These are phyloP conservation scores for Oxyteleia sp. DNA, from an alignment of 2,888 invertebrate species.

Conservation along the genomic window DNA sequence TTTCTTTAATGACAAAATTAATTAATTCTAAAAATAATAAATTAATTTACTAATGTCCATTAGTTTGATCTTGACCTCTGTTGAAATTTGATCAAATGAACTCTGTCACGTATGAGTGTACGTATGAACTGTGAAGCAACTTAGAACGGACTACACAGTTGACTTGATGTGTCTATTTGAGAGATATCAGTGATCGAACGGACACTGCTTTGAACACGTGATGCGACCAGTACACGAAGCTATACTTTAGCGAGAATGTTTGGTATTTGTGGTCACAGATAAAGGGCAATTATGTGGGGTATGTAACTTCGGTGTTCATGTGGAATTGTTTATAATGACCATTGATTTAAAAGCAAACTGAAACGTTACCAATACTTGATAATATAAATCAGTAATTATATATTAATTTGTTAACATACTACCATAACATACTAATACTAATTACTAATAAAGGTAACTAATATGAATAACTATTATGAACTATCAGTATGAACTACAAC, in stretches of 20 bases:
- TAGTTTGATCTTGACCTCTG: too few relatives aligned
- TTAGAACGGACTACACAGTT: slow-evolving; percentile 67
- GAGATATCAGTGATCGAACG: slow-evolving; percentile 84
- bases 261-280: not conserved
- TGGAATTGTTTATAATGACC: not conserved
- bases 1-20: too few relatives aligned
- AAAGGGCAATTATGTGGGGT: not conserved
- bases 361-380: too few relatives aligned
- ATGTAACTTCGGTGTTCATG: not conserved
- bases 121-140: slow-evolving; percentile 11
- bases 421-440: too few relatives aligned
- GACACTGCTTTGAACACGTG: slow-evolving; percentile 45
- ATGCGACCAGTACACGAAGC: slow-evolving; percentile 1
- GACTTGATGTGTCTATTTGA: slow-evolving; percentile 85
- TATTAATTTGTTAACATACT: too few relatives aligned
- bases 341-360: not conserved
- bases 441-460: too few relatives aligned
- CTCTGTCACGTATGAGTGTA: slow-evolving; percentile 85
- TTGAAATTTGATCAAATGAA: too few relatives aligned
- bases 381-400: too few relatives aligned
- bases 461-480: too few relatives aligned
- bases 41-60: too few relatives aligned
- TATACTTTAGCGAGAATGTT: not conserved
- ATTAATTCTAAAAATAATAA: too few relatives aligned
- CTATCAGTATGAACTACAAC: too few relatives aligned